Percentiles rank a stretch among this genome's conserved stretches.
These are phyloP conservation scores for Phaethon lepturus DNA, from an alignment of 2,113 vertebrate species.

Conservation along the genomic window DNA sequence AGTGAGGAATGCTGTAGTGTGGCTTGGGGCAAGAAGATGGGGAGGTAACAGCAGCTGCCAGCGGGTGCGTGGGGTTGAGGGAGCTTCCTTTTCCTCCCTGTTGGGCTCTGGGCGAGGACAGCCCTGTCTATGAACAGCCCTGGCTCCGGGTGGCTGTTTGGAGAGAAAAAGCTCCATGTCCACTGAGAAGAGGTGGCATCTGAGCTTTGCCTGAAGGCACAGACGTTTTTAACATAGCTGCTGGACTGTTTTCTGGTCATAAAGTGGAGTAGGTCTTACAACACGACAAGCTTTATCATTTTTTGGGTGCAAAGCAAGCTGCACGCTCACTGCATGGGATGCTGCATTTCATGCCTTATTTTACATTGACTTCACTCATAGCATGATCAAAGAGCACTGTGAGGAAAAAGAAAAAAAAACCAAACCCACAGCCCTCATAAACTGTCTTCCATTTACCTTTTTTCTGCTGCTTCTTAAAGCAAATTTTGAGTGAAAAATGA, in stretches of 20 bases:
- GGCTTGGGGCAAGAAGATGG: not conserved
- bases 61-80: not conserved
- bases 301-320: not conserved
- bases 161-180: not conserved
- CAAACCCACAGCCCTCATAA: not conserved
- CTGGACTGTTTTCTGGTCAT: not conserved
- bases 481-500: not conserved
- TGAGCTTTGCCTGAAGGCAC: not conserved
- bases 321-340: not conserved
- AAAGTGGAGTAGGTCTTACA: not conserved
- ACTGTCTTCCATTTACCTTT: not conserved
- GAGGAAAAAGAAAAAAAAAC: not conserved
- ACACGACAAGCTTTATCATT: not conserved
- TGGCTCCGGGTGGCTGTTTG: not conserved
- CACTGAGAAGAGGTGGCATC: not conserved
- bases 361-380: not conserved
- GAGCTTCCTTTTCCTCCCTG: not conserved
- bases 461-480: not conserved
- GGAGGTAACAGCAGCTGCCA: not conserved
- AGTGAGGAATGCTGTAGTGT: not conserved
- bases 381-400: not conserved
- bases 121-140: not conserved
- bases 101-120: fast-evolving
- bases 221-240: not conserved
- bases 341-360: not conserved